Base-by-base conservation (phyloP, 2,113 vertebrate genomes). In the Mastomys coucha region DNA sequence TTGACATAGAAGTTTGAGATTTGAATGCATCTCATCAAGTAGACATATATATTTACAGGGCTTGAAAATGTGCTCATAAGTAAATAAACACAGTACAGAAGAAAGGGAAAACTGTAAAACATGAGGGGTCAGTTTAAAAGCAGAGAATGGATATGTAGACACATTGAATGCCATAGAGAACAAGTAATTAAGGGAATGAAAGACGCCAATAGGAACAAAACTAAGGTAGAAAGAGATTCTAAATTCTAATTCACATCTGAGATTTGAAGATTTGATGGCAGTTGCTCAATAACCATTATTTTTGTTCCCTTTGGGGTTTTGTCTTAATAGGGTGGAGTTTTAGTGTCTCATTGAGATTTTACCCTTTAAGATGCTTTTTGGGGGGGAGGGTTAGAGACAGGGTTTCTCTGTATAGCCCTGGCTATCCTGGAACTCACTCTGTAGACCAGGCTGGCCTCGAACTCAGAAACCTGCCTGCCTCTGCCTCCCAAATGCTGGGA, bases 1-100 rank as follows among this genome's bases (percentile, higher is more conserved):
- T 82, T 91, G 60, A 53, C 45, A 53, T 28, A 78, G 58, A 86
- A 88, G 49, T 77, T 95, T 82, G 33, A 67, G 14, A 77, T 89
- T 95, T 76, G 20, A 36, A 80, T 60, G 33, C 7, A 56, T 72
- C 24, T 56, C 14, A 39, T 42, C 31, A 95, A 80, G 75, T 39
- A 49, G 45, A 75, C 7, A 56, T 89, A 17, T 63, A 70, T 53
- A 85, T 33, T 92, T 9, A 67, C 13, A 39, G 58, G 49, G 24
- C 24, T 96, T 84, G 76, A 73, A 26, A 87, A 51, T 80, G 26
- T 86, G 33, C 17, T 28, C 36, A 91, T n/a, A 63, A 81, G 14
- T 80, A 26, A 51, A 65, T 39, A 28, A 19, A 56, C 9, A 10
- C 24, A 45, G 7, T 63, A 31, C 24, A 45, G 24, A 85, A 63